Evolutionary conservation across 2,888 invertebrate genomes (phyloP), one percentile per base, ranked within the genome.

Genomic region (Caenorhabditis sinica): DNA sequence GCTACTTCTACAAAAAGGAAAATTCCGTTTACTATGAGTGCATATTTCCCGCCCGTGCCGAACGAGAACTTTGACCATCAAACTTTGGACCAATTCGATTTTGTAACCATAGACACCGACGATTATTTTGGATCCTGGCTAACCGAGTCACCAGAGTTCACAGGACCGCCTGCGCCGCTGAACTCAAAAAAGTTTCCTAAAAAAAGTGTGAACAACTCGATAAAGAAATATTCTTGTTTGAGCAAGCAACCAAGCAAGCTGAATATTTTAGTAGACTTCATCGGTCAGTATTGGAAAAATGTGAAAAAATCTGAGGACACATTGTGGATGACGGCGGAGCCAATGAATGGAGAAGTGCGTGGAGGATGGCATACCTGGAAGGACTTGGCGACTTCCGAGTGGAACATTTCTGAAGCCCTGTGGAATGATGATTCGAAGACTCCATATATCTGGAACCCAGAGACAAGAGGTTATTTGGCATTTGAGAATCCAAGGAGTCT

Each of bases 401-500:
- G 36, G 60, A 36, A 15, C 36, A 11, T 61, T 1, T n/a, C 17
- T 1, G 9, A 15, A 6, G 17, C 4, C 30, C 3, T 0, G 15
- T 61, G 60, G 60, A 36, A 36, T 11, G 11, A 61, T 36, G 36
- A 58, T 15, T 28, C 58, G 0, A 33, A 33, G 9, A 58, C 33
- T 13, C n/a, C 58, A 17, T 58, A 58, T 33, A 58, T 58, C 33
- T 58, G 58, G 58, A 33, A 58, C 30, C 30, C 33, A n/a, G 3
- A 8, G 1, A 4, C 11, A 33, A 30, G 33, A 33, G 30, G 1
- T 2, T 58, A 58, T 58, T 11, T 28, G 3, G 58, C 33, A 15
- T 58, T 58, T 33, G 58, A 58, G n/a, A 58, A 33, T 17, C 2
- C 28, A 17, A 30, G 33, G 58, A 87, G 90, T 20, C 17, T 91